These are phyloP conservation scores for Sialis fuliginosa DNA, from an alignment of 2,888 invertebrate species.

Conservation along the genomic window DNA sequence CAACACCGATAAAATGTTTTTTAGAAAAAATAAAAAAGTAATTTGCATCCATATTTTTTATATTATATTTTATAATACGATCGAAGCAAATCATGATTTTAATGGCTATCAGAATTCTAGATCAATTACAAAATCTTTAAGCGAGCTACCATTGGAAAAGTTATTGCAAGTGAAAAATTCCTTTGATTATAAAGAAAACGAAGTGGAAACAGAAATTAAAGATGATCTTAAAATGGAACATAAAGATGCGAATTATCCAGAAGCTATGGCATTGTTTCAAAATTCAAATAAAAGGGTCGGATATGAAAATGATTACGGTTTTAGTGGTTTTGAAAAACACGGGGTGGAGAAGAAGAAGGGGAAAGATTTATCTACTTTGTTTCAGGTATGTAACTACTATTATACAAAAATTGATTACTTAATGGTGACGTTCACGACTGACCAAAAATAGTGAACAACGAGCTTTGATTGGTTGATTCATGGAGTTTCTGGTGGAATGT, in stretches of 20 bases:
- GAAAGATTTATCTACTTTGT: slow-evolving; percentile 1
- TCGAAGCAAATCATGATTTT: neutral
- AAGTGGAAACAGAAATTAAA: slow-evolving; percentile 3
- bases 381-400: neutral
- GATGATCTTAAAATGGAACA: neutral
- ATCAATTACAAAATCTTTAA: slow-evolving; percentile 32
- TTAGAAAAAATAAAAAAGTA: too few species aligned
- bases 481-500: too few species aligned
- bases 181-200: slow-evolving; percentile 14
- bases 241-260: neutral
- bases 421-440: too few species aligned
- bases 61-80: too few species aligned
- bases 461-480: too few species aligned
- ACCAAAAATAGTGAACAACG: too few species aligned
- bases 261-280: slow-evolving; percentile 2
- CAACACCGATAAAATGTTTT: too few species aligned
- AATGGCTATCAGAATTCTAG: neutral
- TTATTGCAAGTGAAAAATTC: slow-evolving; percentile 42
- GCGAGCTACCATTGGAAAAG: slow-evolving; percentile 50
- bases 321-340: slow-evolving; percentile 16
- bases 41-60: too few species aligned
- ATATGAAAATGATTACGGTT: slow-evolving; percentile 13
- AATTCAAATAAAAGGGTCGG: neutral
- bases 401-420: too few species aligned
- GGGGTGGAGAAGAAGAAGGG: slow-evolving; percentile 16